These are phyloP conservation scores for Chrysaora quinquecirrha DNA, from an alignment of 30 jellyfish, hydroid and myxozoan genomes.

Conservation along the genomic window DNA sequence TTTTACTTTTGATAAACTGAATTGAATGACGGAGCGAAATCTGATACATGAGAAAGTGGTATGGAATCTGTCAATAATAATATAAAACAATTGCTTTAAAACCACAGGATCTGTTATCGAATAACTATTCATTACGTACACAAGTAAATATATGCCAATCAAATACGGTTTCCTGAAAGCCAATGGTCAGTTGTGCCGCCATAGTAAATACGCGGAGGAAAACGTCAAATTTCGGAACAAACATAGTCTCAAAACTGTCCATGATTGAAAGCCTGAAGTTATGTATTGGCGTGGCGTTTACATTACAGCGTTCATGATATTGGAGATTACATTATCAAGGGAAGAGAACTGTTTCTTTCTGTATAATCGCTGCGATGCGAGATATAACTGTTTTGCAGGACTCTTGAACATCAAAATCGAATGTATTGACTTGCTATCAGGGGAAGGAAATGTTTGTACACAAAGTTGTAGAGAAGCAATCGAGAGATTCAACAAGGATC, in stretches of 20 bases:
- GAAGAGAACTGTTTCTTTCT: slow-evolving; percentile 38
- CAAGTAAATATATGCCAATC: slow-evolving; percentile 18
- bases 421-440: slow-evolving; percentile 55
- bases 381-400: slow-evolving; percentile 63
- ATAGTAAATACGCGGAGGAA: neutral
- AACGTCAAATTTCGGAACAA: slow-evolving; percentile 65
- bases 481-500: slow-evolving; percentile 27
- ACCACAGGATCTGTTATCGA: slow-evolving; percentile 58
- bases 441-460: slow-evolving; percentile 63
- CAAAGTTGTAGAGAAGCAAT: slow-evolving; percentile 55
- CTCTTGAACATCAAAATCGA: slow-evolving; percentile 22
- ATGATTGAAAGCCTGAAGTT: slow-evolving; percentile 8
- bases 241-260: slow-evolving; percentile 11
- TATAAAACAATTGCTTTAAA: slow-evolving; percentile 15
- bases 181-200: neutral
- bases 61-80: slow-evolving; percentile 45
- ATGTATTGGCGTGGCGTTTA: slow-evolving; percentile 50
- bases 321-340: neutral
- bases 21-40: neutral
- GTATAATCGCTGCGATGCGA: slow-evolving; percentile 25
- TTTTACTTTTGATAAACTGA: too few species aligned
- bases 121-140: slow-evolving; percentile 34
- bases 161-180: neutral
- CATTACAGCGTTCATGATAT: slow-evolving; percentile 6
- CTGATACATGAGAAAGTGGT: slow-evolving; percentile 26